A percentile compares a stretch with the other conserved stretches of the same genome.
phyloP scores from a whole-genome alignment of 2,113 vertebrate species.

The Tupaia chinensis region DNA sequence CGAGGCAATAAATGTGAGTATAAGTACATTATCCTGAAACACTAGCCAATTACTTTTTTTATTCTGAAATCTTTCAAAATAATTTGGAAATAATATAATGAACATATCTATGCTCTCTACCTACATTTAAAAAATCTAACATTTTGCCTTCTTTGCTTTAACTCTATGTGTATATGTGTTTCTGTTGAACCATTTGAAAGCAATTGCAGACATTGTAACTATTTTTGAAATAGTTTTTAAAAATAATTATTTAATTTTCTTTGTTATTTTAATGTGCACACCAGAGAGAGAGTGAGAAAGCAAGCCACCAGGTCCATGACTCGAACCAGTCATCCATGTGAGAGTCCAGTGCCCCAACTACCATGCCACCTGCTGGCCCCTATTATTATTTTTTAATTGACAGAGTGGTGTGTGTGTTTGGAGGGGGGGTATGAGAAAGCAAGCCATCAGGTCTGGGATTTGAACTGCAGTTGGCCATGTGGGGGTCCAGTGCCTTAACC shows the following conservation, averaged over 20 bases:
- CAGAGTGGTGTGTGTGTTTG: too few species aligned
- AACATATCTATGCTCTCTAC: background rate
- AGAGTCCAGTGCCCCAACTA: too few species aligned
- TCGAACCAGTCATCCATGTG: too few species aligned
- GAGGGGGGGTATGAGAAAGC: too few species aligned
- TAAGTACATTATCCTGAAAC: background rate
- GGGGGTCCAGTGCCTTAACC: too few species aligned
- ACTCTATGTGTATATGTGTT: background rate
- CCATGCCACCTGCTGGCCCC: too few species aligned
- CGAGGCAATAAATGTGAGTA: slow-evolving; percentile 95
- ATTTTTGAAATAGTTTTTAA: background rate
- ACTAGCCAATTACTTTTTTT: slow-evolving; percentile 27
- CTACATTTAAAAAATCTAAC: background rate
- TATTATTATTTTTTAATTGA: too few species aligned
- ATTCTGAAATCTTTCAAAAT: slow-evolving; percentile 26
- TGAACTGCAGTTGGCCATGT: too few species aligned
- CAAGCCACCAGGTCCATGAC: too few species aligned
- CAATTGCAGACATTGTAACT: background rate
- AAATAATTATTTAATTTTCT: background rate
- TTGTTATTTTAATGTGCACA: too few species aligned
- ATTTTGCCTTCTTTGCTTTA: background rate
- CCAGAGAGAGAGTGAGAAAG: too few species aligned
- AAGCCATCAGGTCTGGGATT: too few species aligned
- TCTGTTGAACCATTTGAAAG: background rate
- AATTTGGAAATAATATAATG: slow-evolving; percentile 29